Percentiles rank a stretch among this genome's conserved stretches.
phyloP scores from a whole-genome alignment of 2,113 vertebrate genomes.

The Microtus richardsoni region DNA sequence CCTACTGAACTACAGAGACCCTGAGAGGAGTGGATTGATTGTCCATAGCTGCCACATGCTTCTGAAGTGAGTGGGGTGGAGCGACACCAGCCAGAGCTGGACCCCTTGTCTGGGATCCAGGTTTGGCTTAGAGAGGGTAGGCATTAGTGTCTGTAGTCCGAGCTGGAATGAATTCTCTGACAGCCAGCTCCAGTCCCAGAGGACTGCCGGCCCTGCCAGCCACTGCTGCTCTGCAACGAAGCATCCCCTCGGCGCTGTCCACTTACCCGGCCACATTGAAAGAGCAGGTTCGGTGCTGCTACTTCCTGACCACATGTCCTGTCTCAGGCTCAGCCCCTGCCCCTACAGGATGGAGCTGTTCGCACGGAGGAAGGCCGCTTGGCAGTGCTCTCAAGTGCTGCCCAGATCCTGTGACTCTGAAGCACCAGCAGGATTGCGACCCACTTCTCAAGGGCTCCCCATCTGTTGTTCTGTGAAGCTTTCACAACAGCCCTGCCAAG shows the following conservation, averaged over 20 bases:
- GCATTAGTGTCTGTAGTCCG: too few relatives aligned
- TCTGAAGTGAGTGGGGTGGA: background rate
- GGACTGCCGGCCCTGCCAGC: background rate
- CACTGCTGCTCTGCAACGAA: background rate
- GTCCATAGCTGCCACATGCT: background rate
- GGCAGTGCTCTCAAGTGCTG: too few relatives aligned
- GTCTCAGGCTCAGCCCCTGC: background rate
- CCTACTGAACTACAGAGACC: background rate
- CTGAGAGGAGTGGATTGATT: too few relatives aligned
- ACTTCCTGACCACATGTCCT: background rate
- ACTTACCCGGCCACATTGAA: rapidly evolving
- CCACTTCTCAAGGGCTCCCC: background rate
- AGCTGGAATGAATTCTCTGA: background rate
- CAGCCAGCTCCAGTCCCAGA: background rate
- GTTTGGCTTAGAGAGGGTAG: background rate
- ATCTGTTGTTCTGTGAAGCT: background rate
- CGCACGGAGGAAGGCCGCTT: background rate
- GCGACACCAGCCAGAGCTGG: background rate
- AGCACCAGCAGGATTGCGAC: too few relatives aligned
- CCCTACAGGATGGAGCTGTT: background rate
- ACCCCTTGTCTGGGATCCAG: background rate
- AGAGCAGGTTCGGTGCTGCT: background rate
- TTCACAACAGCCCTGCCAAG: background rate
- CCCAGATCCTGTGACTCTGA: background rate
- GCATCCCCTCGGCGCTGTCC: rapidly evolving